Conservation (phyloP, 2,888 invertebrate species). For the Matsumyia berberina region DNA sequence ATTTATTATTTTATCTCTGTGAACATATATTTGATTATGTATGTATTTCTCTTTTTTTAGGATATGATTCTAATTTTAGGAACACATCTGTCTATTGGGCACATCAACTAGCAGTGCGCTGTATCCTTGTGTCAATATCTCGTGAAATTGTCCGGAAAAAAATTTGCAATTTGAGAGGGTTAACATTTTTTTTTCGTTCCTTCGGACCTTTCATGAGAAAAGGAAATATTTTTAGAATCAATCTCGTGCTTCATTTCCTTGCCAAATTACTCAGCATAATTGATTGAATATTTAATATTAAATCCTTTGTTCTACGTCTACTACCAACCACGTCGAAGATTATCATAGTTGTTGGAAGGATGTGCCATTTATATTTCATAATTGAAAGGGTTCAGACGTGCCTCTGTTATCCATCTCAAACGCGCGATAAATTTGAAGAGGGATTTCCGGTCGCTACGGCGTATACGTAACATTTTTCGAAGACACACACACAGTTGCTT, state of each 20-base stretch:
- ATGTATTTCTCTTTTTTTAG: background rate
- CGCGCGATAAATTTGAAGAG: too few species aligned
- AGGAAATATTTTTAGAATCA: slow-evolving; percentile 22
- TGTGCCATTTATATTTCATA: too few species aligned
- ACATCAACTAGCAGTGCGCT: background rate
- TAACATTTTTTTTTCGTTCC: background rate
- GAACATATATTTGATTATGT: background rate
- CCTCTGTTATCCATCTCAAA: too few species aligned
- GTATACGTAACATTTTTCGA: too few species aligned
- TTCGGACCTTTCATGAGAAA: background rate
- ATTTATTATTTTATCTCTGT: slow-evolving; percentile 77
- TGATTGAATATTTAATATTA: slow-evolving; percentile 25
- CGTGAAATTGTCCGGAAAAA: slow-evolving; percentile 28
- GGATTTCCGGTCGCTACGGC: too few species aligned
- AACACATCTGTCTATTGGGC: slow-evolving; percentile 7
- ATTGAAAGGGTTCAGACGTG: too few species aligned
- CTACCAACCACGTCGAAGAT: background rate
- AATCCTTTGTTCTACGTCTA: background rate
- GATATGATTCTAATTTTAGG: background rate
- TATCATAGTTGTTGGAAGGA: background rate
- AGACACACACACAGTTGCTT: too few species aligned
- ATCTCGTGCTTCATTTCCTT: slow-evolving; percentile 9
- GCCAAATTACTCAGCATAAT: slow-evolving; percentile 18
- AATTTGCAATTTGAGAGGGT: slow-evolving; percentile 19
- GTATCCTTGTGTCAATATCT: slow-evolving; percentile 29